These are phyloP conservation scores for Onychorhynchus coronatus DNA, from an alignment of 2,113 vertebrate genomes.

Conservation along the genomic window DNA sequence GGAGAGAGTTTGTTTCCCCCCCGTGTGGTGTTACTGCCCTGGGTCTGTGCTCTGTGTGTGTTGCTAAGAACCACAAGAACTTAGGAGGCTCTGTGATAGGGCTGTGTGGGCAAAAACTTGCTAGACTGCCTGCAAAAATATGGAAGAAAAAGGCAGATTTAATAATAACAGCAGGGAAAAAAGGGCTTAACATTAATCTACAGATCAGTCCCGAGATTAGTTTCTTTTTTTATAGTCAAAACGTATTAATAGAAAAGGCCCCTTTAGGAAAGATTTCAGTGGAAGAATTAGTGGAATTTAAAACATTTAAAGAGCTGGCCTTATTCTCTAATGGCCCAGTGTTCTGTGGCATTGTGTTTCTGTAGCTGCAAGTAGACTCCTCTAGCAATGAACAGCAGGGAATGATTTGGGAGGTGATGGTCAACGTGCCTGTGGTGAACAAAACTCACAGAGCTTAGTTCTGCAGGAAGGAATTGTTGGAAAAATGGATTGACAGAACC, in stretches of 20 bases:
- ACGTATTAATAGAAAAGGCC: background rate
- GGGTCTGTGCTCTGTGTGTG: background rate
- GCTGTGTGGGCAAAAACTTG: background rate
- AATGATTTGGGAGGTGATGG: background rate
- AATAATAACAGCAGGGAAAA: background rate
- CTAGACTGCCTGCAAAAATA: background rate
- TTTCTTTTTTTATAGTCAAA: background rate
- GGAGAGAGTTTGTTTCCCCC: background rate
- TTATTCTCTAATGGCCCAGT: background rate
- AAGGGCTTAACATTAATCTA: background rate
- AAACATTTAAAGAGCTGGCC: background rate
- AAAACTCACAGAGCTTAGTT: background rate
- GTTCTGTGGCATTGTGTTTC: background rate
- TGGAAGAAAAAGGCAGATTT: background rate
- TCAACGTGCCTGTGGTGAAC: background rate
- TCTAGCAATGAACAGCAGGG: background rate
- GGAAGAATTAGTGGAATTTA: background rate
- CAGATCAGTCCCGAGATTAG: background rate
- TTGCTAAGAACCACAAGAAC: background rate
- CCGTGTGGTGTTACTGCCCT: background rate
- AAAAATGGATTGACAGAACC: background rate
- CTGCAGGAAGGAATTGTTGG: background rate
- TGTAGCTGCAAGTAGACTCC: background rate
- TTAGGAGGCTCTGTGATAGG: background rate
- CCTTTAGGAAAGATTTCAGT: background rate